These are phyloP conservation scores for Periphyllus acericola DNA, from an alignment of 2,888 invertebrate species.

Conservation along the genomic window DNA sequence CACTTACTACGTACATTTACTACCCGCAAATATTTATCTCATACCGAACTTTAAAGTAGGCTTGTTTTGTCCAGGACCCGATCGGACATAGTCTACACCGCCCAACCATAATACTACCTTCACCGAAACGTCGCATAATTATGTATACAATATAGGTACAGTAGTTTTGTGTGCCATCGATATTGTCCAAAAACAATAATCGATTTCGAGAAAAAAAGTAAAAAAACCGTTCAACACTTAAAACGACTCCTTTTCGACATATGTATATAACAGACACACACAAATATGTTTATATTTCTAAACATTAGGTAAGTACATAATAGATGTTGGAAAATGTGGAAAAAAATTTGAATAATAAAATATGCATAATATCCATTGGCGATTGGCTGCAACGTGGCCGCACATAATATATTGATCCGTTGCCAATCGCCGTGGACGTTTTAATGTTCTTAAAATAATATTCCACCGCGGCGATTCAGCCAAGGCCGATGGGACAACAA, in stretches of 20 bases:
- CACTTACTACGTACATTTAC: too few species aligned
- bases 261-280: background rate
- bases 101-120: too few species aligned
- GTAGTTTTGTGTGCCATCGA: too few species aligned
- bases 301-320: background rate
- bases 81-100: too few species aligned
- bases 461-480: slow-evolving; percentile 35
- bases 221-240: background rate
- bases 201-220: background rate
- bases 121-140: too few species aligned
- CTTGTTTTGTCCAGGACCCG: too few species aligned
- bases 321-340: background rate
- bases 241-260: background rate
- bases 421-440: slow-evolving; percentile 53
- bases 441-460: slow-evolving; percentile 53
- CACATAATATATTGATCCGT: slow-evolving; percentile 52
- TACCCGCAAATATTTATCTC: too few species aligned
- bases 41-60: too few species aligned
- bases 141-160: too few species aligned
- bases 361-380: background rate
- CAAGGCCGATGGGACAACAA: slow-evolving; percentile 51
- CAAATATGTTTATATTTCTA: background rate
- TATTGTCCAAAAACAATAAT: too few species aligned
- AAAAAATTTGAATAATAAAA: slow-evolving; percentile 14
- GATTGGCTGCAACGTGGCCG: slow-evolving; percentile 24